phyloP scores from a whole-genome alignment of 1,140 invertebrate genomes.

The Pantala flavescens region DNA sequence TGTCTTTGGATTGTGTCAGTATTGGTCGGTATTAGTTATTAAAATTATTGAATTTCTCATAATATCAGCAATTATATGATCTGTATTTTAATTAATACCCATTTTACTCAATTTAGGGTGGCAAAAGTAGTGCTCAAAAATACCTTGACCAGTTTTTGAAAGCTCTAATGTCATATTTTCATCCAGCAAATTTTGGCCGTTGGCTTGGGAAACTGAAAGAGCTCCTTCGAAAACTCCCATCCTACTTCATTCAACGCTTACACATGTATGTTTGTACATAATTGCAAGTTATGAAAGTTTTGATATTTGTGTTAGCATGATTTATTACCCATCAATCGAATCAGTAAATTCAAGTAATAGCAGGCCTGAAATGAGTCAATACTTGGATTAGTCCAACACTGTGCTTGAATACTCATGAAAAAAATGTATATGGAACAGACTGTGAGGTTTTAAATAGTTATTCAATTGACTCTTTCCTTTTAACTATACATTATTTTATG shows the following conservation, averaged over 20 bases:
- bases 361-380: too few species aligned
- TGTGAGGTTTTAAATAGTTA: too few species aligned
- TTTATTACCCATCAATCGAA: too few species aligned
- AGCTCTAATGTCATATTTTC: conserved; percentile 75
- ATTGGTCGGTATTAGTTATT: conserved; percentile 43
- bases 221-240: conserved; percentile 47
- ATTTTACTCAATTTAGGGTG: conserved; percentile 36
- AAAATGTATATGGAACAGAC: too few species aligned
- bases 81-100: too few species aligned
- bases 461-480: too few species aligned
- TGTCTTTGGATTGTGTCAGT: conserved; percentile 60
- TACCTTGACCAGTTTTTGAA: conserved; percentile 73
- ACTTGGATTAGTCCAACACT: too few species aligned
- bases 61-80: background rate
- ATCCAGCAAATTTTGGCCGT: conserved; percentile 75
- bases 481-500: too few species aligned
- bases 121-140: conserved; percentile 47
- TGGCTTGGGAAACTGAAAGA: conserved; percentile 59
- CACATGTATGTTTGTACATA: conserved; percentile 36
- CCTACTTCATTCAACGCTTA: conserved; percentile 46
- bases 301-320: too few species aligned
- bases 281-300: background rate
- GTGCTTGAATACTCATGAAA: too few species aligned
- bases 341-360: too few species aligned
- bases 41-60: conserved; percentile 15